phyloP scores from a whole-genome alignment of 1,140 invertebrate species.

The Parasteatoda tepidariorum region DNA sequence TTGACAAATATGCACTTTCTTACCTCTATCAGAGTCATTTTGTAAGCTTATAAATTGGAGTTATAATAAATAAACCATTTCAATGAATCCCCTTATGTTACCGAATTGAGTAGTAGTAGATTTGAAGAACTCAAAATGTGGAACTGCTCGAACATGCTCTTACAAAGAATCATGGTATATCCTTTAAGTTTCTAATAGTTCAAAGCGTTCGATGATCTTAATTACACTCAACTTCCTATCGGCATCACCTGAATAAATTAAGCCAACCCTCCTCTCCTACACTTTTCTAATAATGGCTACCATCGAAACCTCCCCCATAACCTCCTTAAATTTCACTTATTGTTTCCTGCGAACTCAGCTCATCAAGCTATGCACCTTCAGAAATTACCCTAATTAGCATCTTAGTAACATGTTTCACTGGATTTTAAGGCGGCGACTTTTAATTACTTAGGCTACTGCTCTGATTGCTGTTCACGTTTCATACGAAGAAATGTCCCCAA shows the following conservation, averaged over 20 bases:
- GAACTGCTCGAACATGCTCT: no score
- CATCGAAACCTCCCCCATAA: slow-evolving; percentile 1
- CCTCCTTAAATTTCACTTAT: slow-evolving; percentile 60
- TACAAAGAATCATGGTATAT: no score
- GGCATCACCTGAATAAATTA: slow-evolving; percentile 48
- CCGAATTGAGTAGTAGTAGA: no score
- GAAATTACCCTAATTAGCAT: slow-evolving; percentile 58
- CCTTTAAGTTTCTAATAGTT: not conserved
- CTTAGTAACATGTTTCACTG: slow-evolving; percentile 25
- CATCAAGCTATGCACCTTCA: slow-evolving; percentile 34
- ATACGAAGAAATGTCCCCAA: slow-evolving; percentile 23
- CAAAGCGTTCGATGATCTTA: slow-evolving; percentile 36
- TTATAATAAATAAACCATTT: no score
- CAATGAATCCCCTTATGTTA: no score
- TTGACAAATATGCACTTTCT: no score
- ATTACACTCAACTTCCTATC: slow-evolving; percentile 51
- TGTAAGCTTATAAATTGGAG: no score
- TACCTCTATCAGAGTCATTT: no score
- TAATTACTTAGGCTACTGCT: slow-evolving; percentile 35
- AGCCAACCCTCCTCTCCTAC: not conserved
- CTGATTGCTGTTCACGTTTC: slow-evolving; percentile 22
- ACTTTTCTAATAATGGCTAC: not conserved
- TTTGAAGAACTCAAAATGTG: no score
- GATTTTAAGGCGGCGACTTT: slow-evolving; percentile 50
- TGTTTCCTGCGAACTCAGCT: slow-evolving; percentile 52